A percentile compares a stretch with the other conserved stretches of the same genome.
These are phyloP conservation scores for Tipula helvola DNA, from an alignment of 2,888 invertebrate species.

Conservation along the genomic window DNA sequence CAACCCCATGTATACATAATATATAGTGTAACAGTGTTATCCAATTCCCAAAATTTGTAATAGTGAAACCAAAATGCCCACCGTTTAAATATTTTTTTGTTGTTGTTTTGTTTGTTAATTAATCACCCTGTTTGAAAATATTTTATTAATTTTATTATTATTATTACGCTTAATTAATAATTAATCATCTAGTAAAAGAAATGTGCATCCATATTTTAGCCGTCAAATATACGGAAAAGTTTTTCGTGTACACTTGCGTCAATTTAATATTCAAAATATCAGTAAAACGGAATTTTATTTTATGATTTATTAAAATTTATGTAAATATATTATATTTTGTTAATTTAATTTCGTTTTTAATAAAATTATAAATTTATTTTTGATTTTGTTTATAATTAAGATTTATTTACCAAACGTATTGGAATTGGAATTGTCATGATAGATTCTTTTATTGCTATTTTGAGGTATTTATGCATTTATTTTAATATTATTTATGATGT, in stretches of 20 bases:
- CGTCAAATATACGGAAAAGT: not conserved
- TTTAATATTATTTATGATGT: not conserved
- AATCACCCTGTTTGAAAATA: not conserved
- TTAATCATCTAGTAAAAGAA: not conserved
- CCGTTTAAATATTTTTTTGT: not conserved
- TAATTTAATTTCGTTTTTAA: not conserved
- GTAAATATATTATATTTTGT: not conserved
- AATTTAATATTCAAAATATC: not conserved
- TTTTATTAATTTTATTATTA: not conserved
- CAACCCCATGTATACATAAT: not conserved
- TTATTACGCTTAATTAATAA: not conserved
- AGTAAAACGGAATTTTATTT: not conserved
- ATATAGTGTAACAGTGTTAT: not conserved
- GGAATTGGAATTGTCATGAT: not conserved
- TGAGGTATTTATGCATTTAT: not conserved
- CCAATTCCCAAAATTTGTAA: not conserved
- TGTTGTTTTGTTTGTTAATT: not conserved
- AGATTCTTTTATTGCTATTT: not conserved
- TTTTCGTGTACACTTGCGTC: not conserved
- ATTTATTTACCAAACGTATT: not conserved
- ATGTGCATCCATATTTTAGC: not conserved
- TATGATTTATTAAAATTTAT: not conserved
- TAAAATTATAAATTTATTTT: not conserved
- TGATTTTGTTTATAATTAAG: not conserved
- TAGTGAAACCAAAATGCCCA: constrained; percentile 4